Percentiles rank a stretch among this genome's conserved stretches.
Evolutionary conservation across 2,888 invertebrate species (phyloP).

Genomic region (Epirrita christyi): DNA sequence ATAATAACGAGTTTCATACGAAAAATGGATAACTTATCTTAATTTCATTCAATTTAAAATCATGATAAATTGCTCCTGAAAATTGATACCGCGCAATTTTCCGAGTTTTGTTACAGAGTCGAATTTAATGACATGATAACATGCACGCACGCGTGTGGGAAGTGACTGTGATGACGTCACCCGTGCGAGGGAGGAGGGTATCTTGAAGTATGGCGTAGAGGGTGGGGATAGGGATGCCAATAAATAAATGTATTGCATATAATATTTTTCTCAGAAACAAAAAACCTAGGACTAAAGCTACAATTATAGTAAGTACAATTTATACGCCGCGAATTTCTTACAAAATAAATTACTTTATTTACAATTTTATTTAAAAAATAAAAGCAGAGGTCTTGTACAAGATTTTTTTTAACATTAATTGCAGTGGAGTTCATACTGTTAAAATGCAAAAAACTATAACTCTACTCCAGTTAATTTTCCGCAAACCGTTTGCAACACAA

Average conservation of each 20-base stretch:
- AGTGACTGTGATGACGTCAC: conserved; percentile 71
- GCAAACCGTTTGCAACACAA: conserved; percentile 15
- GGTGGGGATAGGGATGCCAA: conserved; percentile 33
- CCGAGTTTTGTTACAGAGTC: conserved; percentile 46
- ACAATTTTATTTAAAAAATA: no score
- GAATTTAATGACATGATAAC: conserved; percentile 54
- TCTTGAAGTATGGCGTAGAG: conserved; percentile 47
- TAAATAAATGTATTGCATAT: conserved; percentile 18
- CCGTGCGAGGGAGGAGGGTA: conserved; percentile 41
- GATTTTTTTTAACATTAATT: neutral
- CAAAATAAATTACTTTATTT: neutral
- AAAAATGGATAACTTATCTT: neutral
- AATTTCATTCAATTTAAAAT: neutral
- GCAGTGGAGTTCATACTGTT: conserved; percentile 9
- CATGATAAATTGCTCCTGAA: conserved; percentile 21
- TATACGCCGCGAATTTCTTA: neutral
- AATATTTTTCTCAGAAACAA: neutral
- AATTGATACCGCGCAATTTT: conserved; percentile 35
- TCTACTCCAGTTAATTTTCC: conserved; percentile 6
- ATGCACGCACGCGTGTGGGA: conserved; percentile 48
- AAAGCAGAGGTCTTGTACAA: neutral
- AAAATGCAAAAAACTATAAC: conserved; percentile 11
- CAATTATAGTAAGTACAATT: no score
- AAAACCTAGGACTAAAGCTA: neutral
- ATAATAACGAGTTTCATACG: no score